Percentiles rank a stretch among this genome's conserved stretches.
These are phyloP conservation scores for Drosophila pseudoananassae DNA, from an alignment of 1,140 invertebrate species.

Conservation along the genomic window DNA sequence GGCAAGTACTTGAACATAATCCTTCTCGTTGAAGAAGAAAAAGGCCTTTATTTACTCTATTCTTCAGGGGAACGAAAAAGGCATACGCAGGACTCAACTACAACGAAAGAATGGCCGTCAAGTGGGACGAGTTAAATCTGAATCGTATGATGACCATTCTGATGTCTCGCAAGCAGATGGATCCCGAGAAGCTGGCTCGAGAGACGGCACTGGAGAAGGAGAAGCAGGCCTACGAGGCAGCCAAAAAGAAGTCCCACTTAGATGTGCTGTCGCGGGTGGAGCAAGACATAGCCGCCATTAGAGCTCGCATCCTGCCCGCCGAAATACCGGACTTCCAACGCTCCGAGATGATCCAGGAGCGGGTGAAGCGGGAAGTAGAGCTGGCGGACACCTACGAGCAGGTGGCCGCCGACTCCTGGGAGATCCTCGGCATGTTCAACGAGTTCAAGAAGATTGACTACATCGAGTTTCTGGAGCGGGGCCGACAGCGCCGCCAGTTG, in stretches of 20 bases:
- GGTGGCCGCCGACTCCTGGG: constrained; percentile 41
- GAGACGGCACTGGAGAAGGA: constrained; percentile 80
- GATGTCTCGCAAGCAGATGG: constrained; percentile 80
- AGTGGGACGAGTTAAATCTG: constrained; percentile 78
- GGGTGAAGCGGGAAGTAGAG: constrained; percentile 52
- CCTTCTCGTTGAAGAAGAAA: background rate
- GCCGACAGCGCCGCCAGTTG: constrained; percentile 61
- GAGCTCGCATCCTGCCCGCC: constrained; percentile 68
- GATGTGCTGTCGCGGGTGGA: constrained; percentile 58
- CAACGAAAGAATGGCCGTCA: constrained; percentile 64
- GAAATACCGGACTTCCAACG: constrained; percentile 66
- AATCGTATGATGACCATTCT: constrained; percentile 76
- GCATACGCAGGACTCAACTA: constrained; percentile 33
- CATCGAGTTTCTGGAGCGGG: constrained; percentile 70
- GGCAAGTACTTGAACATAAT: constrained; percentile 22
- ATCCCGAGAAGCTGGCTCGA: constrained; percentile 73
- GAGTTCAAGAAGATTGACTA: constrained; percentile 65
- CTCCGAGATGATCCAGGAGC: constrained; percentile 68
- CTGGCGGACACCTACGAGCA: constrained; percentile 49
- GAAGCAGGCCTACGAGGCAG: constrained; percentile 63
- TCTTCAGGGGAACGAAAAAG: background rate
- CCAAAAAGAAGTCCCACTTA: constrained; percentile 70
- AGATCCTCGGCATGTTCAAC: constrained; percentile 49
- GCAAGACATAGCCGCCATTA: constrained; percentile 66
- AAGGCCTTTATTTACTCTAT: background rate